Evolutionary conservation across 64 coral and sea anemone genomes (phyloP), one percentile per base, ranked within the genome.

Genomic region (Pocillopora verrucosa): DNA sequence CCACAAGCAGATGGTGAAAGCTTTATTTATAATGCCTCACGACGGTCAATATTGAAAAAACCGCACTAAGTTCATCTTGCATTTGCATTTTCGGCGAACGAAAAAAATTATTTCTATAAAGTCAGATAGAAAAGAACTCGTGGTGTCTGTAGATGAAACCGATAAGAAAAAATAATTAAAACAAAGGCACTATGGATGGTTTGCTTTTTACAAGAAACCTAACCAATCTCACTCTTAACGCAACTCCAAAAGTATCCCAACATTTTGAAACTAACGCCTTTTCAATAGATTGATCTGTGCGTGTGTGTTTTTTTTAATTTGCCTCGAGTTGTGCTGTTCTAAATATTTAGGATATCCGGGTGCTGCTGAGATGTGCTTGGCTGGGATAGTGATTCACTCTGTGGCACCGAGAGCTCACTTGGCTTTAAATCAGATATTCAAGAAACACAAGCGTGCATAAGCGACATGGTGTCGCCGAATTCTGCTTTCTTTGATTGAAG

Each of bases 81-180:
- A 83, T 83, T 81, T 64, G 45, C 30, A 72, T 85, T 85, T 72
- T 56, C 81, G 36, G 82, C 64, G 17, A 85, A 72, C 12, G 65
- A 63, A 85, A 85, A 84, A 85, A 70, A 85, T 37, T 85, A 37
- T 85, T 85, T 85, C 58, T 60, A 37, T 70, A 36, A 56, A 72
- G 19, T 70, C 35, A 20, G 76, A 58, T 78, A 78, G 82, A 57
- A n/a, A 26, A 41, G 62, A 85, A 56, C 63, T 73, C 37, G 37
- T 85, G 82, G 63, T 65, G 82, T 85, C 82, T 83, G 20, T 10
- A 83, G 80, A 83, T 83, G 3, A 35, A 37, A 72, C 57, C 36
- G 82, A 85, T 85, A 85, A 85, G 82, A 72, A 72, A 85, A 10
- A 85, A 65, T 59, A 60, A 6, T 17, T 64, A 65, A 62, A 60